These are phyloP conservation scores for Lasius fuliginosus DNA, from an alignment of 2,888 invertebrate genomes.

Conservation along the genomic window DNA sequence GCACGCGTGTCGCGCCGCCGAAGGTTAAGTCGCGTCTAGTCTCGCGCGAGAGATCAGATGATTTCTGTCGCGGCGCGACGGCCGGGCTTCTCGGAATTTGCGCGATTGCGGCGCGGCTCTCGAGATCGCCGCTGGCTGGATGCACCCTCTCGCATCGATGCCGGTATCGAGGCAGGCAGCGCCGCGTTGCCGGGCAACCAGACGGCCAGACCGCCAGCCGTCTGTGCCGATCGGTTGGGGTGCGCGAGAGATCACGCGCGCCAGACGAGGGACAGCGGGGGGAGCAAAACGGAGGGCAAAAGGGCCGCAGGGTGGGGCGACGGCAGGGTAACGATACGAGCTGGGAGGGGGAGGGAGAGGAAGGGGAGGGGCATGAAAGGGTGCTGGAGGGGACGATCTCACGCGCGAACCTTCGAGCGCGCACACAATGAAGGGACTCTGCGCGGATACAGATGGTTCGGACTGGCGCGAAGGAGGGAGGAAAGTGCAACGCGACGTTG, in stretches of 20 bases:
- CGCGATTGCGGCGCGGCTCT: constrained; percentile 67
- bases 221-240: constrained; percentile 80
- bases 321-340: not conserved
- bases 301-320: constrained; percentile 14
- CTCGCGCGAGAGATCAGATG: not conserved
- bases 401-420: not conserved
- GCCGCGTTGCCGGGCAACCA: constrained; percentile 84
- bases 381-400: constrained; percentile 21
- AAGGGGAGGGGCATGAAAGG: not conserved
- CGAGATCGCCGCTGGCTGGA: constrained; percentile 65
- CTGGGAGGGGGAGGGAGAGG: not conserved
- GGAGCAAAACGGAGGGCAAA: constrained; percentile 23
- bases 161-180: constrained; percentile 73
- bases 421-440: constrained; percentile 43
- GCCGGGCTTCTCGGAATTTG: constrained; percentile 49
- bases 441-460: constrained; percentile 17
- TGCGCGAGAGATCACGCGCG: constrained; percentile 42
- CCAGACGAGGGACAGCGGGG: not conserved
- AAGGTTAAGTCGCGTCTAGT: not conserved
- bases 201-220: constrained; percentile 82
- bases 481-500: constrained; percentile 42
- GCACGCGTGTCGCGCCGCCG: not conserved
- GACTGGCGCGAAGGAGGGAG: constrained; percentile 17
- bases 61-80: not conserved
- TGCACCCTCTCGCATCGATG: constrained; percentile 79